phyloP scores from a whole-genome alignment of 2,797 vertebrate genomes.

The Sebastiscus tertius region DNA sequence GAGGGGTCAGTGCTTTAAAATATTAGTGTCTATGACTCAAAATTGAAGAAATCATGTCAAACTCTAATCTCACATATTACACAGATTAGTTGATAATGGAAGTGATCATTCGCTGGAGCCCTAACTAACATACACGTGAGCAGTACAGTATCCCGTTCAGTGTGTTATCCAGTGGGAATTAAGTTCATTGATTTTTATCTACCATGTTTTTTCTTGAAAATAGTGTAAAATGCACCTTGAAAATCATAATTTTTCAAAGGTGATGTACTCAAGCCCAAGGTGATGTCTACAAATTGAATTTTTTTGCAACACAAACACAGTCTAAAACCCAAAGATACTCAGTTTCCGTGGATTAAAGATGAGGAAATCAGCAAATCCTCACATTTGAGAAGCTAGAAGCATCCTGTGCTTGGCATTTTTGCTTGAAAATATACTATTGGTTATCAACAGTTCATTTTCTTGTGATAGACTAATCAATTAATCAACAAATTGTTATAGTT shows the following conservation, averaged over 20 bases:
- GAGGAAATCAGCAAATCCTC: neutral
- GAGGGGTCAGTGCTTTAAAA: no score
- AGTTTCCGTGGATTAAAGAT: neutral
- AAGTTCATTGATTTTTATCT: neutral
- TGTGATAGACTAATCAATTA: neutral
- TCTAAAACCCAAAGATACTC: neutral
- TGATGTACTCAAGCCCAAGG: neutral
- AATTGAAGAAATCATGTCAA: neutral
- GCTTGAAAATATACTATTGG: neutral
- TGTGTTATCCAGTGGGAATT: neutral
- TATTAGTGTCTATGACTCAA: neutral
- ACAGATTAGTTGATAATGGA: neutral
- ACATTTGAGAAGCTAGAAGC: neutral
- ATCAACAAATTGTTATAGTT: neutral
- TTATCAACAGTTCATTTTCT: neutral
- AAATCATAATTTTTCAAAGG: accelerated
- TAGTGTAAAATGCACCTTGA: neutral
- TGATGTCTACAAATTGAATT: neutral
- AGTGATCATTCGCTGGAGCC: neutral
- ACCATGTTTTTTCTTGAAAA: neutral
- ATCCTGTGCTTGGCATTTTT: neutral
- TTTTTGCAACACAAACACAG: neutral
- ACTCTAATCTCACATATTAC: neutral
- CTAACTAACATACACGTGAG: neutral
- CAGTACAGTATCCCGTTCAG: neutral